A percentile compares a stretch with the other conserved stretches of the same genome.
Conservation (phyloP, 2,888 invertebrate species). For the Coecobrya sp. region DNA sequence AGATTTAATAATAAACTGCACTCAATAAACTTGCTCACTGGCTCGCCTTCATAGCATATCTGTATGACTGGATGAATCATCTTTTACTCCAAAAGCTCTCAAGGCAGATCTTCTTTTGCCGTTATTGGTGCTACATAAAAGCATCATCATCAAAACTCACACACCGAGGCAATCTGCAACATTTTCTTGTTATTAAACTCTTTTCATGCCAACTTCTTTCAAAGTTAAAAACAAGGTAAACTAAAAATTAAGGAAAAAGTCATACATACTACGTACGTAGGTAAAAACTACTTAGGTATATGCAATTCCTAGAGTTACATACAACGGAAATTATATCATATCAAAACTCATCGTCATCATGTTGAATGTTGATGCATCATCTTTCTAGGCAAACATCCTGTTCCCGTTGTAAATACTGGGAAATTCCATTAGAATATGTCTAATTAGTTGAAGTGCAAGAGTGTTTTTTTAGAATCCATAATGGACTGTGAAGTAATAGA, state of each 20-base stretch:
- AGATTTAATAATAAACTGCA: slow-evolving; percentile 16
- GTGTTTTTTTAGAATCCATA: background rate
- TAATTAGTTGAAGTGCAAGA: background rate
- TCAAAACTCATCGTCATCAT: no score
- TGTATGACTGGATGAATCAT: slow-evolving; percentile 52
- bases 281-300: no score
- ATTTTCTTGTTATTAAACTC: slow-evolving; percentile 6
- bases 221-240: background rate
- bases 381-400: no score
- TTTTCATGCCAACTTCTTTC: slow-evolving; percentile 3
- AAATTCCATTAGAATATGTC: background rate
- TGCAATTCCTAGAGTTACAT: no score
- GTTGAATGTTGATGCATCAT: no score
- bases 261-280: no score
- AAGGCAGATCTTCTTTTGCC: slow-evolving; percentile 38
- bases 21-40: slow-evolving; percentile 18
- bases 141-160: background rate
- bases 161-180: background rate
- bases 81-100: background rate
- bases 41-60: slow-evolving; percentile 36
- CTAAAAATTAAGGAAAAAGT: no score
- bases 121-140: background rate
- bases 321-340: no score
- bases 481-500: background rate
- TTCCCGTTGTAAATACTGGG: background rate